Base-by-base conservation (phyloP, 2,113 vertebrate genomes). In the Butorides virescens region DNA sequence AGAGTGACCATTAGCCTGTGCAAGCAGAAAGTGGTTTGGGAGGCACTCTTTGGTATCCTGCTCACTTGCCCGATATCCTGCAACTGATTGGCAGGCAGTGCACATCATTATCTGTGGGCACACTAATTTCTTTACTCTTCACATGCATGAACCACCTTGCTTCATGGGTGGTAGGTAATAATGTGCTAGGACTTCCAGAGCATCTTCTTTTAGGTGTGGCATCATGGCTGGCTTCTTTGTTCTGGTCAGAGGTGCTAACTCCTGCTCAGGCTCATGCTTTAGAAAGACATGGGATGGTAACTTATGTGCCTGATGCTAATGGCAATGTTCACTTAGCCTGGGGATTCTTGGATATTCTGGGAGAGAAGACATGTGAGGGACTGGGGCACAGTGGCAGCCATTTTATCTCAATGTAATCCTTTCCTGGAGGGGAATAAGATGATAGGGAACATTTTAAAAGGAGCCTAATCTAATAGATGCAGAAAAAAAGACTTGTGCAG, bases 221-320 rank as follows among this genome's bases (percentile, higher is more conserved):
- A 3, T 16, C 5, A 39, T 53, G 15, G 7, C 26, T 52, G 17
- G 8, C 5, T 2, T 0, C 22, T 63, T 46, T 68, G 10, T 10
- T 89, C 21, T 5, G 1, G 0, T 55, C 22, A 47, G 39, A 72
- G 34, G 6, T 39, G 27, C 4, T 75, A 79, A 36, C 10, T 5
- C 2, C 20, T 61, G 17, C 22, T 39, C 6, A 34, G 8, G 8
- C 2, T 50, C 3, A 2, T 71, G 37, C 13, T 80, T 80, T 44
- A 29, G 36, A 61, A 66, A 52, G 20, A 39, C 20, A 13, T 7
- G 5, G 13, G 4, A 8, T 37, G 15, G 12, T 53, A 27, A 42
- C 37, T 72, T 32, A 58, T 2, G 5, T 32, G 25, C 9, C 37
- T 75, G 62, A 32, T 61, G 36, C 0, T 52, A n/a, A 65, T 15